Percentiles rank a stretch among this genome's conserved stretches.
Conservation (phyloP, 2,888 invertebrate species). For the Limnephilus lunatus region DNA sequence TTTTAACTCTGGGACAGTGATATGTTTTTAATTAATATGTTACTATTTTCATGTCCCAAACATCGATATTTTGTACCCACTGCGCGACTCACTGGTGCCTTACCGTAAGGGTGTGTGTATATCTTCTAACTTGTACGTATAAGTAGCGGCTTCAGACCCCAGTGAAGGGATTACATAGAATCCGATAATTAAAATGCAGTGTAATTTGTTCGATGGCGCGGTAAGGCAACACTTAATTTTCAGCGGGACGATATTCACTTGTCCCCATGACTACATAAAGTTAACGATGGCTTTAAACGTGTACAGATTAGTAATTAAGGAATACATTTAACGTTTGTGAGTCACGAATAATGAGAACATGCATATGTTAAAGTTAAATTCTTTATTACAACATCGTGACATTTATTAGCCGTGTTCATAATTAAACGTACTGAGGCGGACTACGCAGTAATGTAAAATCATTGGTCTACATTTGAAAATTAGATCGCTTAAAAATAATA, state of each 20-base stretch:
- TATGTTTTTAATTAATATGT: no score
- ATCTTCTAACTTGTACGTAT: neutral
- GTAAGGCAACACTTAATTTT: constrained; percentile 28
- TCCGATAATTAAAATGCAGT: constrained; percentile 65
- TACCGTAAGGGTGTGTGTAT: neutral
- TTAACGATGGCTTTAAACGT: neutral
- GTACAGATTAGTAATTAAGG: neutral
- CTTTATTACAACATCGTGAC: neutral
- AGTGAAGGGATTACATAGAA: constrained; percentile 49
- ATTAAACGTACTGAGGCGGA: neutral
- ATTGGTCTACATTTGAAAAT: no score
- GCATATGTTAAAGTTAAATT: neutral
- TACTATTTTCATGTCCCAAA: no score
- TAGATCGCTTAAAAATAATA: no score
- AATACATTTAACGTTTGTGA: neutral
- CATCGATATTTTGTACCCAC: neutral
- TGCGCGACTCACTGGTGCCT: neutral
- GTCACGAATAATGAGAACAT: neutral
- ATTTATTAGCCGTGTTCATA: neutral
- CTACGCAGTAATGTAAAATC: no score
- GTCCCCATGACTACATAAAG: neutral
- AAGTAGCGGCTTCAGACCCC: constrained; percentile 8
- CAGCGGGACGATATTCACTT: neutral
- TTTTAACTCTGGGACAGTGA: no score
- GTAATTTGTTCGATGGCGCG: constrained; percentile 62